Evolutionary conservation across 2,113 vertebrate genomes (phyloP).

Genomic region (Pseudolaguvia tuberculata): DNA sequence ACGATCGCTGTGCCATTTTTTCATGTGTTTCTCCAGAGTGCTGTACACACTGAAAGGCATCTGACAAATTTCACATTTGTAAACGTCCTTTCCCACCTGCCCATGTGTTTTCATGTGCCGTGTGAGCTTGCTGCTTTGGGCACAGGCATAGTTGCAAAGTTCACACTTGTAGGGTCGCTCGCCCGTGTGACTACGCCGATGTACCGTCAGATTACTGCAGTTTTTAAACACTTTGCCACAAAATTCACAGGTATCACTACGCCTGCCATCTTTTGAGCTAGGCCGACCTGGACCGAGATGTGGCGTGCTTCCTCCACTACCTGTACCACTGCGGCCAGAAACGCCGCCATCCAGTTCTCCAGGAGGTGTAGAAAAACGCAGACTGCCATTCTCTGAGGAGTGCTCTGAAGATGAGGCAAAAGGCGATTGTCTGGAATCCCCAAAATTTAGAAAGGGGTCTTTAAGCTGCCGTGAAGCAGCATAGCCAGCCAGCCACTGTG

Average conservation of each 20-base stretch:
- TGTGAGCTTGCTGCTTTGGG: constrained; percentile 99
- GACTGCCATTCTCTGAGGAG: constrained; percentile 97
- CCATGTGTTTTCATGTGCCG: constrained; percentile 99
- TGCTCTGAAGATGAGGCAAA: constrained; percentile 98
- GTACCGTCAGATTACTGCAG: constrained; percentile 99
- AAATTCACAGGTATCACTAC: constrained; percentile 99
- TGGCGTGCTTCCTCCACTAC: constrained; percentile 96
- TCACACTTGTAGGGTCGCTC: constrained; percentile 99
- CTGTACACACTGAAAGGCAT: constrained; percentile 99
- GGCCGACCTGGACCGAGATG: constrained; percentile 93
- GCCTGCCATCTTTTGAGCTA: constrained; percentile 94
- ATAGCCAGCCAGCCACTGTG: constrained; percentile 97
- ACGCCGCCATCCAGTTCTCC: constrained; percentile 95
- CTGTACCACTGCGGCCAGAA: constrained; percentile 94
- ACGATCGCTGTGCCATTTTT: constrained; percentile 99
- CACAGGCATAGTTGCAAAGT: constrained; percentile 99
- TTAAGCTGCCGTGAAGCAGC: constrained; percentile 98
- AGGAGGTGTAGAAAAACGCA: constrained; percentile 97
- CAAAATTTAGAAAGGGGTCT: constrained; percentile 97
- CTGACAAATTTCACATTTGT: constrained; percentile 99
- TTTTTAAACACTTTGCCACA: constrained; percentile 99
- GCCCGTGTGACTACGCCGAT: constrained; percentile 99
- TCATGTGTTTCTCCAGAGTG: constrained; percentile 99
- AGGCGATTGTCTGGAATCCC: constrained; percentile 99
- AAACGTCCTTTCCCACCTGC: constrained; percentile 99